These are phyloP conservation scores for Lepidurus packardi DNA, from an alignment of 1,140 invertebrate species.

Conservation along the genomic window DNA sequence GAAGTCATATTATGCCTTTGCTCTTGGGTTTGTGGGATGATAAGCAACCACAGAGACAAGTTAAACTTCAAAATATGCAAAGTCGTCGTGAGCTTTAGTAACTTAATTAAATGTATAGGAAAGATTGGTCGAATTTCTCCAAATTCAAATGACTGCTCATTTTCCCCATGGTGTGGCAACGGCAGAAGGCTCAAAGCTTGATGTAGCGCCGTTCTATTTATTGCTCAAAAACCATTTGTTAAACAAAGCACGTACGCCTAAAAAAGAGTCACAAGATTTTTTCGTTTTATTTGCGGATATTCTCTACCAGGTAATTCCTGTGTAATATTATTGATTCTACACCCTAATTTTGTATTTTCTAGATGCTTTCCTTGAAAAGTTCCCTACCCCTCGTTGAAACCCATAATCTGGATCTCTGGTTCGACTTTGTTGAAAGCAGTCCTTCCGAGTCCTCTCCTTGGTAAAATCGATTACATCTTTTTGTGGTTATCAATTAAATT, in stretches of 20 bases:
- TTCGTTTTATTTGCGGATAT: not conserved
- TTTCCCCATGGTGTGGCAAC: not conserved
- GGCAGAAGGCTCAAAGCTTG: not conserved
- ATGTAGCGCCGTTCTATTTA: not conserved
- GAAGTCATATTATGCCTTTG: not conserved
- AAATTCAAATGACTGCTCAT: not conserved
- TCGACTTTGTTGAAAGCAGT: not conserved
- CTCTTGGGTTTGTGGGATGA: not conserved
- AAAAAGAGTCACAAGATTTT: not conserved
- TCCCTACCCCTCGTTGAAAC: not conserved
- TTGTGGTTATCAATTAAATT: not conserved
- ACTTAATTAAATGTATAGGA: not conserved
- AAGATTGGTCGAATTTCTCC: not conserved
- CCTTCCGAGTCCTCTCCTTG: not conserved
- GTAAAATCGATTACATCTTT: not conserved
- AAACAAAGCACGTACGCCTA: not conserved
- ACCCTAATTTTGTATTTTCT: not conserved
- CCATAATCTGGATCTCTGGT: not conserved
- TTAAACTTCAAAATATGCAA: not conserved
- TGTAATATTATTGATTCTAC: not conserved
- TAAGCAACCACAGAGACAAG: not conserved
- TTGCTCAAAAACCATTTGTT: not conserved
- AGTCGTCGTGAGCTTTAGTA: not conserved
- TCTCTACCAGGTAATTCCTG: not conserved
- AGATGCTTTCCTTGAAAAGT: not conserved